These are phyloP conservation scores for Corythornis leucogaster DNA, from an alignment of 2,797 vertebrate species.

Conservation along the genomic window DNA sequence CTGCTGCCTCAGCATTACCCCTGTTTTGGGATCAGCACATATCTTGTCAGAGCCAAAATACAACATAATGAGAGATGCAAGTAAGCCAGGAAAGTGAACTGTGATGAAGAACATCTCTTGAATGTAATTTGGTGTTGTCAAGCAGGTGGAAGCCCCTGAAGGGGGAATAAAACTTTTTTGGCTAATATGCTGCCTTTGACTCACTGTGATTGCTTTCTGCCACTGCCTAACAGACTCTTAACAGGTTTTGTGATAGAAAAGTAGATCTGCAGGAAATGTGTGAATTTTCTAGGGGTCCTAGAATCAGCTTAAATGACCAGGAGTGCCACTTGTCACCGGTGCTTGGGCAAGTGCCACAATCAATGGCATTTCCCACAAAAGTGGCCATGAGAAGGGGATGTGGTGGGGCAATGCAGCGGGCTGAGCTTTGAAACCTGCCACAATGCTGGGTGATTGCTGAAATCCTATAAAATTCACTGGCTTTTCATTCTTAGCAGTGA, in stretches of 20 bases:
- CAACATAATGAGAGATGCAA: background rate
- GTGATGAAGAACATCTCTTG: background rate
- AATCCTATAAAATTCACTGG: background rate
- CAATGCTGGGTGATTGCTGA: background rate
- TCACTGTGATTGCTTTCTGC: background rate
- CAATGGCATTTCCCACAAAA: background rate
- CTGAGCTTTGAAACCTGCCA: background rate
- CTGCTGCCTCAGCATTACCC: rapidly evolving
- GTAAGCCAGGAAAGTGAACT: background rate
- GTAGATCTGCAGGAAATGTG: background rate
- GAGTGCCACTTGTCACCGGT: background rate
- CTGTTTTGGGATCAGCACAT: background rate
- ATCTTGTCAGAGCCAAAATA: background rate
- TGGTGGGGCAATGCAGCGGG: background rate
- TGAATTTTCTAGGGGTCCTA: background rate
- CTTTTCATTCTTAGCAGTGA: background rate
- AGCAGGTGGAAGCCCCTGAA: background rate
- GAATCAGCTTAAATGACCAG: background rate
- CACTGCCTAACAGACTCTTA: background rate
- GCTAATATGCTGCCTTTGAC: background rate
- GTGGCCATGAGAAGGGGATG: background rate
- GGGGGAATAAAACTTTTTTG: background rate
- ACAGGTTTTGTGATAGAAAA: background rate
- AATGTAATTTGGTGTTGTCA: background rate
- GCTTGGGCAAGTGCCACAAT: background rate